Evolutionary conservation across 2,113 vertebrate genomes (phyloP).

Genomic region (Fulmarus glacialis): DNA sequence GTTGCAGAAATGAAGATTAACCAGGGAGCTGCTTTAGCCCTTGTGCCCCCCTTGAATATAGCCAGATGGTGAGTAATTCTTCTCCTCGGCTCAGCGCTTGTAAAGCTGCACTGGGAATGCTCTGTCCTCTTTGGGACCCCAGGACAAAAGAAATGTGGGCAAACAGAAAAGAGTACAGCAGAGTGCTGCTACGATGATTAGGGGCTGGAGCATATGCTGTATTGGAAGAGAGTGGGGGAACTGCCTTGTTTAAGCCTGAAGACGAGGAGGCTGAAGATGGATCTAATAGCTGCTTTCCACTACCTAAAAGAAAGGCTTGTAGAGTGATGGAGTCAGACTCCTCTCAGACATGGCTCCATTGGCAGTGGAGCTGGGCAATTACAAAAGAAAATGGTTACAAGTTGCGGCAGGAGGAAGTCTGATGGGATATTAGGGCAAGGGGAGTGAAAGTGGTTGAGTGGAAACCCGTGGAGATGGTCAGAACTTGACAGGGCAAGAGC

Average conservation of each 20-base stretch:
- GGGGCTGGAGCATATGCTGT: background rate
- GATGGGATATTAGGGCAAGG: accelerated
- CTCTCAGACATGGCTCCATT: background rate
- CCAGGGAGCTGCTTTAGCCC: background rate
- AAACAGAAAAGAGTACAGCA: background rate
- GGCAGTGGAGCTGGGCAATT: background rate
- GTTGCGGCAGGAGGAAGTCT: background rate
- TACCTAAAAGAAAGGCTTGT: background rate
- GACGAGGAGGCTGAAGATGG: background rate
- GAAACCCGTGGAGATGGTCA: background rate
- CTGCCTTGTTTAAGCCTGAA: background rate
- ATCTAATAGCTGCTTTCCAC: background rate
- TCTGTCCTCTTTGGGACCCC: background rate
- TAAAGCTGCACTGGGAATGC: background rate
- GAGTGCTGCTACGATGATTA: background rate
- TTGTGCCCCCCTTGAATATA: background rate
- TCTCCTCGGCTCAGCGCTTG: background rate
- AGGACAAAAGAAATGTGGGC: background rate
- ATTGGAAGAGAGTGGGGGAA: background rate
- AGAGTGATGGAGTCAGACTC: background rate
- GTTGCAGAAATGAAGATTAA: background rate
- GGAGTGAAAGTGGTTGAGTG: background rate
- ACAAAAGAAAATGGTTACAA: background rate
- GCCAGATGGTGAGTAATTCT: background rate
- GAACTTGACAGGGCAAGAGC: background rate